Base-by-base conservation (phyloP, 2,797 vertebrate genomes). In the Salmo trutta region DNA sequence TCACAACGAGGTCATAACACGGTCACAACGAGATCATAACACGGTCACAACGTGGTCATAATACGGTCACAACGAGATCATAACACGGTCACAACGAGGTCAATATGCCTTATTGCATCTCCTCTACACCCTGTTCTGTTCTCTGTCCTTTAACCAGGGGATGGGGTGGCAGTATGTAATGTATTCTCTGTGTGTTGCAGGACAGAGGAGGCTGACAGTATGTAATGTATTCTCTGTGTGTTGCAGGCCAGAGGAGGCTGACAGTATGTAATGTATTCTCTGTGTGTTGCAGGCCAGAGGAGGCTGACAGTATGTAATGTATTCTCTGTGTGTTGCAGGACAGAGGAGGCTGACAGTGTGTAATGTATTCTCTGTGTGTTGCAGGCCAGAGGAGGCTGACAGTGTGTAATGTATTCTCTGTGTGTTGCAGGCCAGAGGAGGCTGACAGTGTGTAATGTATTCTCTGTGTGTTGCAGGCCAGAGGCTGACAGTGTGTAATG, bases 351-450 rank as follows among this genome's bases (percentile, higher is more conserved):
- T 41, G 6, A 7, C 41, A 54, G n/a, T 31, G 19, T 29, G 5
- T 29, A 24, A 24, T 24, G 2, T 62, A 21, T 64, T 52, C 8
- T 52, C 64, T 53, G 4, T 66, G 27, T 83, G 33, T 64, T 70
- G 80, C 87, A 99, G 98, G 98, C 84, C 98, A 99, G 88, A 94
- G 98, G 88, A 93, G 98, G 77, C 94, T 99, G 31, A 31, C 31
- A 3, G n/a, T 29, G 19, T 27, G 4, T 29, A 33, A 29, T 33
- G 2, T 62, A 27, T 68, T 51, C 7, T 51, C 12, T 17, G 47
- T 27, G 71, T 29, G 51, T 54, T 21, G 3, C 5, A 16, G 70
- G 3, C 3, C 16, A 99, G 88, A 94, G 36, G 36, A 41, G 7
- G 36, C 31, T 31, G 31, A 31, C 31, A 0, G n/a, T 29, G 15